These are phyloP conservation scores for Athrips mouffetella DNA, from an alignment of 2,888 invertebrate species.

Conservation along the genomic window DNA sequence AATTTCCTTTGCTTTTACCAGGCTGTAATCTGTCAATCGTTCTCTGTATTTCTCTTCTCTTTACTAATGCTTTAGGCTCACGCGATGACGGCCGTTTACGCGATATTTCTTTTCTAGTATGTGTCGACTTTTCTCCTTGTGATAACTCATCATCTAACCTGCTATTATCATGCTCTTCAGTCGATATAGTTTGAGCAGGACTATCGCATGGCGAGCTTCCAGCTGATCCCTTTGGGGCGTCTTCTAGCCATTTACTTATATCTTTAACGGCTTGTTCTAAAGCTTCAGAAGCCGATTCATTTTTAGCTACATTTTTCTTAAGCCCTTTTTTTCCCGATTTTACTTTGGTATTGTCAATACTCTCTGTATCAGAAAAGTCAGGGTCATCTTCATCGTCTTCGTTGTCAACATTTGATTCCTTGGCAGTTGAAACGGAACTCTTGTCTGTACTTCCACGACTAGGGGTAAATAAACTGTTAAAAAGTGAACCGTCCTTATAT, in stretches of 20 bases:
- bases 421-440: slow-evolving; percentile 33
- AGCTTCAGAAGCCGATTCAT: slow-evolving; percentile 77
- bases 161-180: slow-evolving; percentile 79
- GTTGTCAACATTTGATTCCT: slow-evolving; percentile 38
- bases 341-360: slow-evolving; percentile 37
- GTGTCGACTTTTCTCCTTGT: slow-evolving; percentile 54
- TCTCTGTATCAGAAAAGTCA: slow-evolving; percentile 36
- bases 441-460: slow-evolving; percentile 43
- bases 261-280: slow-evolving; percentile 86
- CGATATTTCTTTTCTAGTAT: slow-evolving; percentile 56
- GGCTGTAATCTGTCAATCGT: slow-evolving; percentile 91
- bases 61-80: slow-evolving; percentile 56
- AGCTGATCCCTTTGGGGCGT: slow-evolving; percentile 86
- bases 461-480: slow-evolving; percentile 52
- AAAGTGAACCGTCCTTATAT: slow-evolving; percentile 57
- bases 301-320: slow-evolving; percentile 72
- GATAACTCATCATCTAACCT: slow-evolving; percentile 63
- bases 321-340: slow-evolving; percentile 55
- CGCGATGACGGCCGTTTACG: slow-evolving; percentile 72
- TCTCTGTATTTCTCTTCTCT: slow-evolving; percentile 85
- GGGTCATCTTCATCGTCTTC: slow-evolving; percentile 37
- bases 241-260: slow-evolving; percentile 93
- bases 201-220: slow-evolving; percentile 89
- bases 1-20: slow-evolving; percentile 92
- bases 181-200: slow-evolving; percentile 82